These are phyloP conservation scores for Gymnocypris eckloni DNA, from an alignment of 2,797 vertebrate genomes.

Conservation along the genomic window DNA sequence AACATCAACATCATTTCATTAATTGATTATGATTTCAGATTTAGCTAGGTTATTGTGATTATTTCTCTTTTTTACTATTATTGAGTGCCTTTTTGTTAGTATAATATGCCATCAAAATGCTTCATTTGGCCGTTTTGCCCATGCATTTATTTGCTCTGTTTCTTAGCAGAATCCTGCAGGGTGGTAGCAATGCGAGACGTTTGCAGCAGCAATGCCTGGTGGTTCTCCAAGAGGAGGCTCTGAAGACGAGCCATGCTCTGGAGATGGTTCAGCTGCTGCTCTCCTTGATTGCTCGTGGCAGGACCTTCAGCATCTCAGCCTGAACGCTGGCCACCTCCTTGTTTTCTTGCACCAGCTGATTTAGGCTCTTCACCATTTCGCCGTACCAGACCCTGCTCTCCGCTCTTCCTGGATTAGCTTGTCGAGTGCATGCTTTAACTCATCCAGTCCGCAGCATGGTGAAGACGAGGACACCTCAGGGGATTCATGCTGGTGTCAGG, in stretches of 20 bases:
- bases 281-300: slow-evolving; percentile 59
- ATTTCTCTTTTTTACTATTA: background rate
- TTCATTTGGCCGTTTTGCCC: background rate
- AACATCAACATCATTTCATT: background rate
- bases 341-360: slow-evolving; percentile 58
- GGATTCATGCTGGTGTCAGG: slow-evolving; percentile 1
- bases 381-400: slow-evolving; percentile 27
- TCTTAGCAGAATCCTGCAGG: slow-evolving; percentile 58
- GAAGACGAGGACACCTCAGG: background rate
- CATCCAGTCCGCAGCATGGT: slow-evolving; percentile 36
- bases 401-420: slow-evolving; percentile 56
- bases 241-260: slow-evolving; percentile 73
- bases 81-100: slow-evolving; percentile 10
- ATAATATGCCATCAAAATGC: background rate
- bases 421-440: slow-evolving; percentile 38
- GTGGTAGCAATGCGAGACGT: slow-evolving; percentile 69
- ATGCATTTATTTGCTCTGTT: slow-evolving; percentile 14
- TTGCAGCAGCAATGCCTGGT: slow-evolving; percentile 79
- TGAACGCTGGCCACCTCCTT: slow-evolving; percentile 55
- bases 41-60: background rate
- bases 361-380: slow-evolving; percentile 54
- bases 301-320: slow-evolving; percentile 54
- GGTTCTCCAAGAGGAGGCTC: slow-evolving; percentile 77
- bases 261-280: slow-evolving; percentile 68
- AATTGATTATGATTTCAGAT: background rate